Percentiles rank a stretch among this genome's conserved stretches.
phyloP scores from a whole-genome alignment of 1,140 invertebrate genomes.

The Magallana ariakensis region DNA sequence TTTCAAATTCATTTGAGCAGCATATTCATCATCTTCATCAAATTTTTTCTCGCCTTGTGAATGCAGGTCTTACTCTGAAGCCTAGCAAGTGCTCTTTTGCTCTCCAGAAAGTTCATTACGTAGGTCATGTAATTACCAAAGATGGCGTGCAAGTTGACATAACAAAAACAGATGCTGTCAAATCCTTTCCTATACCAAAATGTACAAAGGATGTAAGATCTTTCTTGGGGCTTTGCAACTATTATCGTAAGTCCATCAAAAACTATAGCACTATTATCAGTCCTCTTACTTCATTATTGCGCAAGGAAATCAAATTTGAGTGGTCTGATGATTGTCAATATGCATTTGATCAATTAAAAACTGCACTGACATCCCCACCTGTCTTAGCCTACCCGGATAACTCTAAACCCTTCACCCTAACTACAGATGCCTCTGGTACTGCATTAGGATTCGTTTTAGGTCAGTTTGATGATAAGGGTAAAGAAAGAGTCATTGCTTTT shows the following conservation, averaged over 20 bases:
- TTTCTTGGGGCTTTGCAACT: constrained; percentile 65
- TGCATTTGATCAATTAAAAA: constrained; percentile 53
- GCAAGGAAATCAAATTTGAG: constrained; percentile 51
- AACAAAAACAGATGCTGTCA: constrained; percentile 42
- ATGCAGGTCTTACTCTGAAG: too few species aligned
- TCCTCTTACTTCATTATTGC: constrained; percentile 41
- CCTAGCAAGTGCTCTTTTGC: too few species aligned
- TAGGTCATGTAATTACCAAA: constrained; percentile 29
- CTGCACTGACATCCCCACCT: constrained; percentile 38
- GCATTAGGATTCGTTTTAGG: constrained; percentile 48
- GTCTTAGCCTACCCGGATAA: too few species aligned
- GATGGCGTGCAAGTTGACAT: constrained; percentile 53
- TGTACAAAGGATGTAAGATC: too few species aligned
- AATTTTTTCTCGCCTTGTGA: too few species aligned
- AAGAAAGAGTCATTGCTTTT: constrained; percentile 44
- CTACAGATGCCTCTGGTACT: constrained; percentile 51
- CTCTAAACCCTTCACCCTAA: constrained; percentile 52
- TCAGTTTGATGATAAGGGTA: constrained; percentile 39
- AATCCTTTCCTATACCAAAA: too few species aligned
- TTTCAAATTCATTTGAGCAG: constrained; percentile 44
- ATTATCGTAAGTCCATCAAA: constrained; percentile 73
- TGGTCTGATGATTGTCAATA: constrained; percentile 50
- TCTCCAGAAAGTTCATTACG: too few species aligned
- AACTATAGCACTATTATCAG: constrained; percentile 38
- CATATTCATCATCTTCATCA: constrained; percentile 33